Conservation (phyloP, 23 tunicate genomes). For the Diplosoma virens region DNA sequence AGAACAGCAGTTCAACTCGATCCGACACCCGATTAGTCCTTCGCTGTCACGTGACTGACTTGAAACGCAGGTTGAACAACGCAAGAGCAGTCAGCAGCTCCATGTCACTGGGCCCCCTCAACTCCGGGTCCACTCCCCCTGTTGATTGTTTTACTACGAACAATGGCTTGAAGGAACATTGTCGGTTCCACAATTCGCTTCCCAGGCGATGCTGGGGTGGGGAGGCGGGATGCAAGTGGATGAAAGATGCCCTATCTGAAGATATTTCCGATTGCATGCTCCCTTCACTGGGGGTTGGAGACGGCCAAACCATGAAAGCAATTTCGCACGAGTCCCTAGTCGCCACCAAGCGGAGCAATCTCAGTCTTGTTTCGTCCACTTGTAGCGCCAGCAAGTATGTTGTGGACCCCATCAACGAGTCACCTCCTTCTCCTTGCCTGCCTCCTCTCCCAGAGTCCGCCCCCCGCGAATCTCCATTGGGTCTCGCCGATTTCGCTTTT, state of each 20-base stretch:
- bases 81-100: conserved; percentile 13
- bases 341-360: conserved; percentile 62
- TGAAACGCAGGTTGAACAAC: conserved; percentile 11
- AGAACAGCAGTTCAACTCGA: conserved; percentile 69
- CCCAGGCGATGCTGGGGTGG: conserved; percentile 4
- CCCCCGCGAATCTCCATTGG: not conserved
- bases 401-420: conserved; percentile 81
- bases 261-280: not conserved
- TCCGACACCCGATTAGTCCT: conserved; percentile 80
- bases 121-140: not conserved
- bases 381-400: conserved; percentile 87
- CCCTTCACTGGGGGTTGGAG: not conserved
- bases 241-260: too few relatives aligned
- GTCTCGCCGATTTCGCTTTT: not conserved
- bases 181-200: conserved; percentile 7
- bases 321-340: conserved; percentile 27
- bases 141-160: not conserved
- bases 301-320: not conserved
- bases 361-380: conserved; percentile 84
- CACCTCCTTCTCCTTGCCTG: conserved; percentile 44
- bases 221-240: not conserved
- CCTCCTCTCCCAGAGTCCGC: conserved; percentile 42
- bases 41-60: conserved; percentile 40
- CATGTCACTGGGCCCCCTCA: conserved; percentile 29
- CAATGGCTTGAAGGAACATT: not conserved